These are phyloP conservation scores for Drosophila imparisetae DNA, from an alignment of 2,888 invertebrate genomes.

Conservation along the genomic window DNA sequence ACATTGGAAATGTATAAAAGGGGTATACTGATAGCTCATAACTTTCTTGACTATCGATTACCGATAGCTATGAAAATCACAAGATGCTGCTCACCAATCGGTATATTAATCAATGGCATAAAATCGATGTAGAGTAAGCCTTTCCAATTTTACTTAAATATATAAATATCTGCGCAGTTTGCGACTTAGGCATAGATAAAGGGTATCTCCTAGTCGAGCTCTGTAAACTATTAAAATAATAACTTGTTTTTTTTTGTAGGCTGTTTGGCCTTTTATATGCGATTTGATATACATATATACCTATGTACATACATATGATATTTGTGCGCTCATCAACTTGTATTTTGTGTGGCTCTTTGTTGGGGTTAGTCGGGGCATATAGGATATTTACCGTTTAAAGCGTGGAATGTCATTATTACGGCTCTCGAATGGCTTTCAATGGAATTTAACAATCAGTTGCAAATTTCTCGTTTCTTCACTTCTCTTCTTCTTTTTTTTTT, in stretches of 20 bases:
- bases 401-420: constrained; percentile 5
- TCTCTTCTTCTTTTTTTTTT: not conserved
- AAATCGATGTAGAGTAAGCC: not conserved
- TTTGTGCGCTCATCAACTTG: constrained; percentile 3
- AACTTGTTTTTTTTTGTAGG: not conserved
- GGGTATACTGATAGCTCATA: too few species aligned
- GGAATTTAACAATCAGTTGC: constrained; percentile 55
- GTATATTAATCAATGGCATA: not conserved
- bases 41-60: not conserved
- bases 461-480: constrained; percentile 23
- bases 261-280: not conserved
- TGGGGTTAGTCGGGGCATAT: constrained; percentile 11
- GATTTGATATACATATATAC: not conserved
- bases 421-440: constrained; percentile 47
- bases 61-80: not conserved
- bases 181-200: not conserved
- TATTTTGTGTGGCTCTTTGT: constrained; percentile 4
- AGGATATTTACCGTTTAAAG: constrained; percentile 40
- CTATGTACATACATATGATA: not conserved
- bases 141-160: not conserved
- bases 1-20: not conserved
- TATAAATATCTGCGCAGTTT: not conserved
- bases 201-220: not conserved
- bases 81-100: not conserved
- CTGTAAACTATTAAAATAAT: not conserved